Percentiles rank a stretch among this genome's conserved stretches.
These are phyloP conservation scores for Ametastegia equiseti DNA, from an alignment of 2,888 invertebrate genomes.

Conservation along the genomic window DNA sequence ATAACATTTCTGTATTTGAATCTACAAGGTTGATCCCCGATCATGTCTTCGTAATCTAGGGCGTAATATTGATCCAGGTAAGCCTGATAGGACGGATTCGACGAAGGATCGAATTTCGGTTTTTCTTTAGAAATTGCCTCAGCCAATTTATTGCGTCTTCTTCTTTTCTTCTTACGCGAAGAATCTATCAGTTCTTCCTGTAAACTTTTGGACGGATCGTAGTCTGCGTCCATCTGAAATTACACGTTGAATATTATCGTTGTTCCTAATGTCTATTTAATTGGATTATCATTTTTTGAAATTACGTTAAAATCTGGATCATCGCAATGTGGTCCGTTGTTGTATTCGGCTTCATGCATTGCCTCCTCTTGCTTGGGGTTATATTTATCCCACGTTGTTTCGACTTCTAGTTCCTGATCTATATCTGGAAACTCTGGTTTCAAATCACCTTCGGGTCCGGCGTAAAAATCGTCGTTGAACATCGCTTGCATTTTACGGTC, in stretches of 20 bases:
- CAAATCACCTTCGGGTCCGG: conserved; percentile 80
- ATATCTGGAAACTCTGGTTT: conserved; percentile 93
- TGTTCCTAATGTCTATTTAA: not conserved
- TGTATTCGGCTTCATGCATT: conserved; percentile 62
- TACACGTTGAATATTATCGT: conserved; percentile 6
- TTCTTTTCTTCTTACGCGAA: conserved; percentile 81
- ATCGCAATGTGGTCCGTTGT: conserved; percentile 82
- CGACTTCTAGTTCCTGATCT: conserved; percentile 84
- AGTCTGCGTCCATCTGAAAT: conserved; percentile 92
- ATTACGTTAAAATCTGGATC: conserved; percentile 89
- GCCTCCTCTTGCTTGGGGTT: conserved; percentile 74
- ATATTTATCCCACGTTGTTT: conserved; percentile 83
- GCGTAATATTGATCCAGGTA: conserved; percentile 97
- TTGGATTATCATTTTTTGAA: conserved; percentile 41
- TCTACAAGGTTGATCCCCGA: conserved; percentile 93
- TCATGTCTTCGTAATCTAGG: conserved; percentile 96
- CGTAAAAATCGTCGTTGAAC: conserved; percentile 93
- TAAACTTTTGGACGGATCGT: conserved; percentile 78
- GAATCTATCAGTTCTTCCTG: conserved; percentile 78
- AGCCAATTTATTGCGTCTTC: conserved; percentile 86
- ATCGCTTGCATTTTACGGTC: conserved; percentile 91
- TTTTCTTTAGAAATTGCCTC: conserved; percentile 86
- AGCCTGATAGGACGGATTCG: conserved; percentile 86
- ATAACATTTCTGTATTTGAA: conserved; percentile 95
- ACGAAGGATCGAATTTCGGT: conserved; percentile 89